Percentiles rank a stretch among this genome's conserved stretches.
Conservation (phyloP, 2,888 invertebrate genomes). For the Acronicta psi region DNA sequence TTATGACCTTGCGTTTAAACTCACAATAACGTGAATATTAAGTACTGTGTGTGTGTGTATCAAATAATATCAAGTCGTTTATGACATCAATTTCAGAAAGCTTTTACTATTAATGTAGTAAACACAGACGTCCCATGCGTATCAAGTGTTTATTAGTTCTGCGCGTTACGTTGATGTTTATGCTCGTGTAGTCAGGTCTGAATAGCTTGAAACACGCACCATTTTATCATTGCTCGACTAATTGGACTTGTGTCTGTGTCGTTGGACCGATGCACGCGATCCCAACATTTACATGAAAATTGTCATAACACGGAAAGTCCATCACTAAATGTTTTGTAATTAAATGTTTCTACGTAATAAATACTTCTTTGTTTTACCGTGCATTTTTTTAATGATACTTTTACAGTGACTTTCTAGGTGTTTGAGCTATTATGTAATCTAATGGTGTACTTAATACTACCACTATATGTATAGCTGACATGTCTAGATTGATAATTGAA, state of each 20-base stretch:
- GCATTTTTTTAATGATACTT: not conserved
- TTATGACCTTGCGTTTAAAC: constrained; percentile 14
- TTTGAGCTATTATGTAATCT: constrained; percentile 3
- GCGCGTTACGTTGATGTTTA: constrained; percentile 38
- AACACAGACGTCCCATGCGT: constrained; percentile 22
- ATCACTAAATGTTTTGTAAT: constrained; percentile 50
- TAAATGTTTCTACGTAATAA: constrained; percentile 48
- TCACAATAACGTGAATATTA: constrained; percentile 8
- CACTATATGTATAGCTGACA: constrained; percentile 16
- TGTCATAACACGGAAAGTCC: constrained; percentile 60
- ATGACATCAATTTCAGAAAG: constrained; percentile 32
- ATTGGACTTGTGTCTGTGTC: constrained; percentile 51
- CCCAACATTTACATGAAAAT: constrained; percentile 66
- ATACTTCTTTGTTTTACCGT: constrained; percentile 43
- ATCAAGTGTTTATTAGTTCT: constrained; percentile 55
- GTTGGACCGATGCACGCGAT: constrained; percentile 64
- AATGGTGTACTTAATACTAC: constrained; percentile 6
- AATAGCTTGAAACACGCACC: constrained; percentile 66
- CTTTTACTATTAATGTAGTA: constrained; percentile 31
- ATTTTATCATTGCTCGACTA: constrained; percentile 63
- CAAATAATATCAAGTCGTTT: constrained; percentile 10
- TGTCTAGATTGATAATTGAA: constrained; percentile 34
- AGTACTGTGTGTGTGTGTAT: too few relatives aligned
- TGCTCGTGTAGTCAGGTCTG: constrained; percentile 34
- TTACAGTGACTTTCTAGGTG: not conserved